Evolutionary conservation across 2,797 vertebrate species (phyloP).

Genomic region (Xerus rutilus): DNA sequence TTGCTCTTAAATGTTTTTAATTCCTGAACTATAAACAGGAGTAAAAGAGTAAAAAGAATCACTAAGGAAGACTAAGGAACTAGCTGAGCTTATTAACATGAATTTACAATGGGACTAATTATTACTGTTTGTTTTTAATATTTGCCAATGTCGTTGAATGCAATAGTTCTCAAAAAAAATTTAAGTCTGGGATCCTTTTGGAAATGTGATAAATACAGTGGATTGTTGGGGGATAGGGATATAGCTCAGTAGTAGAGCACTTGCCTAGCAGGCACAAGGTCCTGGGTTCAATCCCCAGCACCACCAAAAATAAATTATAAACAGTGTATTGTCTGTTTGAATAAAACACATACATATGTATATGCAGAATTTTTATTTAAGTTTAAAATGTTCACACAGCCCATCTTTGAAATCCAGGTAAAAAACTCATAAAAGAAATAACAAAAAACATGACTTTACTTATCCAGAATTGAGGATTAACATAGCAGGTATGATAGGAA

Average conservation of each 20-base stretch:
- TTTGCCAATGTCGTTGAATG: neutral
- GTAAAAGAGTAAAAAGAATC: neutral
- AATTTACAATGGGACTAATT: constrained; percentile 14
- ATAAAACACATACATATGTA: neutral
- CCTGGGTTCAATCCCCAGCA: too few relatives aligned
- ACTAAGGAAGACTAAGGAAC: constrained; percentile 13
- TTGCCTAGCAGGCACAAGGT: too few relatives aligned
- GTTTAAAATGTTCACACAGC: constrained; percentile 5
- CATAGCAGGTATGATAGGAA: neutral
- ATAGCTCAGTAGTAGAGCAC: too few relatives aligned
- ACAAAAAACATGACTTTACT: neutral
- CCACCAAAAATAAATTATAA: too few relatives aligned
- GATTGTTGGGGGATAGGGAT: neutral
- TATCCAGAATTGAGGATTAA: neutral
- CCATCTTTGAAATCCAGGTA: neutral
- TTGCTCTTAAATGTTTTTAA: constrained; percentile 41
- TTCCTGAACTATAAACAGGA: neutral
- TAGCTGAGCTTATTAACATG: constrained; percentile 9
- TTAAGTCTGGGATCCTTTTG: neutral
- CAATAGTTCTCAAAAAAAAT: neutral
- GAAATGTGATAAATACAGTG: constrained; percentile 33
- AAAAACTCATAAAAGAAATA: constrained; percentile 33
- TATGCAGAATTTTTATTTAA: neutral
- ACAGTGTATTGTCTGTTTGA: neutral
- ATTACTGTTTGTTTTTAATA: constrained; percentile 25